These are phyloP conservation scores for Phengaris arion DNA, from an alignment of 2,888 invertebrate species.

Conservation along the genomic window DNA sequence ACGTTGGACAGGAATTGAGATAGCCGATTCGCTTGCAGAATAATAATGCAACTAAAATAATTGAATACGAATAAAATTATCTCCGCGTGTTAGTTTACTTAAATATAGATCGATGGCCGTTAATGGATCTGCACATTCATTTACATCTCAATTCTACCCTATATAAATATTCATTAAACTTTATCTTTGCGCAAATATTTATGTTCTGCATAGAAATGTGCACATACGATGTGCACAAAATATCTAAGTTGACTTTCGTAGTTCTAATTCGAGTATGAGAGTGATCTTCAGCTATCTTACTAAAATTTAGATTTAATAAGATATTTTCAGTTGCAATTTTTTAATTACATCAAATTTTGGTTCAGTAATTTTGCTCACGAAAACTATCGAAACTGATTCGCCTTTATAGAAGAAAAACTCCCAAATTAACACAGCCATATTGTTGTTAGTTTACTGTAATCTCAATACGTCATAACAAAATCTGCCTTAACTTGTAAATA, in stretches of 20 bases:
- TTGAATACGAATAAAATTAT: constrained; percentile 37
- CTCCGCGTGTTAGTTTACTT: constrained; percentile 44
- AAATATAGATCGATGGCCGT: constrained; percentile 51
- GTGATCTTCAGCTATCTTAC: too few relatives aligned
- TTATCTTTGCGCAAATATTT: constrained; percentile 57
- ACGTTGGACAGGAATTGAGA: constrained; percentile 16
- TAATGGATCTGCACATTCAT: constrained; percentile 62
- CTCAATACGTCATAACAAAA: too few relatives aligned
- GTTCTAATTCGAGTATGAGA: too few relatives aligned
- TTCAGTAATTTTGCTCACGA: too few relatives aligned
- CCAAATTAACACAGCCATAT: too few relatives aligned
- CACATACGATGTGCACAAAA: constrained; percentile 38
- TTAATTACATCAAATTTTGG: too few relatives aligned
- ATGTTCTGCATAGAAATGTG: constrained; percentile 49
- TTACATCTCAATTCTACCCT: constrained; percentile 62
- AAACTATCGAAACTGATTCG: too few relatives aligned
- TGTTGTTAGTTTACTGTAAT: too few relatives aligned
- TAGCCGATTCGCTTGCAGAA: constrained; percentile 19
- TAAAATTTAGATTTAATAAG: too few relatives aligned
- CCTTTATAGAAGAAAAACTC: too few relatives aligned
- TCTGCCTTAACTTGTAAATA: too few relatives aligned
- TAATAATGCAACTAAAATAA: constrained; percentile 24
- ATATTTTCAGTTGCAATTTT: too few relatives aligned
- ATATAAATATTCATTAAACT: constrained; percentile 64
- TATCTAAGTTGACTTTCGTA: neutral